Percentiles rank a stretch among this genome's conserved stretches.
These are phyloP conservation scores for Bufo gargarizans DNA, from an alignment of 2,113 vertebrate genomes.

Conservation along the genomic window DNA sequence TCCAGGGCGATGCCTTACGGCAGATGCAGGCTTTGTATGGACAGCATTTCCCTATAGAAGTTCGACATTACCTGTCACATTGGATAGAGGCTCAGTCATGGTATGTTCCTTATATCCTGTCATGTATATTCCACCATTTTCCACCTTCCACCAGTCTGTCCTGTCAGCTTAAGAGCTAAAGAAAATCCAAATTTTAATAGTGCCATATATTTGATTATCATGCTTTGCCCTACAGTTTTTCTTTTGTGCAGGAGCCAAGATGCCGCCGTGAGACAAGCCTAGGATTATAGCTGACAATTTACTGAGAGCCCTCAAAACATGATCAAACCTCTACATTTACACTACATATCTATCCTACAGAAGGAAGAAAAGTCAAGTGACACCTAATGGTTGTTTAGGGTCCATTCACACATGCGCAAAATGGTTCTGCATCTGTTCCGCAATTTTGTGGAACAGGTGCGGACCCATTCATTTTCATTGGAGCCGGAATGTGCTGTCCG, in stretches of 20 bases:
- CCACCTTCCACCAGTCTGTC: neutral
- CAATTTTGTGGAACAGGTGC: too few relatives aligned
- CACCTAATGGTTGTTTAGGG: neutral
- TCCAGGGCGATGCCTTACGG: conserved; percentile 94
- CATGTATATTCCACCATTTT: neutral
- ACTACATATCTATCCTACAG: neutral
- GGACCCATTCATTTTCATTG: too few relatives aligned
- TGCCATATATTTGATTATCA: neutral
- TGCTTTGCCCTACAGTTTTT: neutral
- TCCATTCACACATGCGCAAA: too few relatives aligned
- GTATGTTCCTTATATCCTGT: conserved; percentile 68
- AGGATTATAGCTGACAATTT: neutral
- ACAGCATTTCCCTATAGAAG: conserved; percentile 97
- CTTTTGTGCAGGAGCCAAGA: neutral
- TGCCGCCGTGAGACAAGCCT: conserved; percentile 52
- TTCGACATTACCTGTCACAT: conserved; percentile 94
- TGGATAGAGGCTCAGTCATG: conserved; percentile 95
- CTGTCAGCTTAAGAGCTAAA: neutral
- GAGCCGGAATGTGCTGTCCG: too few relatives aligned
- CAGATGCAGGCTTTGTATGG: conserved; percentile 98
- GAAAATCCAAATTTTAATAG: neutral
- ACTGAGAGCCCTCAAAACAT: too few relatives aligned
- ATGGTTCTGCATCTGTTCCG: too few relatives aligned
- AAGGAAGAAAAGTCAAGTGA: neutral
- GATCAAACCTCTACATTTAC: too few relatives aligned